Percentiles rank a stretch among this genome's conserved stretches.
Evolutionary conservation across 2,888 invertebrate genomes (phyloP).

Genomic region (Stenolophus ochropezus): DNA sequence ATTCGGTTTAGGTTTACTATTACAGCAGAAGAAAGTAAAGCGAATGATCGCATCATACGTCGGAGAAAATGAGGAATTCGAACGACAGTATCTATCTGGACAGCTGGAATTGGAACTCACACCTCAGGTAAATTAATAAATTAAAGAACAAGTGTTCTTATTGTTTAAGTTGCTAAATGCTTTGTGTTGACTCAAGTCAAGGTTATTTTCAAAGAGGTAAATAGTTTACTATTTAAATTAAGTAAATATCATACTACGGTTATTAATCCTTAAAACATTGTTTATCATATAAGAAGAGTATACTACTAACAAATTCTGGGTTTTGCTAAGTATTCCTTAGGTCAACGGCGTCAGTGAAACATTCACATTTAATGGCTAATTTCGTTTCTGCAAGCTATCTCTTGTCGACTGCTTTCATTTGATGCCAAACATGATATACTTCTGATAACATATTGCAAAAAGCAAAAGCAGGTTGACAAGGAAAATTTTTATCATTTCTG

Average conservation of each 20-base stretch:
- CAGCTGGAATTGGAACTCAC: conserved; percentile 93
- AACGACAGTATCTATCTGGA: conserved; percentile 93
- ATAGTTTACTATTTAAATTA: background rate
- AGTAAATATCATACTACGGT: background rate
- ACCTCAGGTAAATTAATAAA: conserved; percentile 82
- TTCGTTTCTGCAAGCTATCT: no score
- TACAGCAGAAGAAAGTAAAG: conserved; percentile 90
- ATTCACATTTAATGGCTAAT: no score
- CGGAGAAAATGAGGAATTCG: conserved; percentile 98
- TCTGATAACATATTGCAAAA: no score
- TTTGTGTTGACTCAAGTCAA: background rate
- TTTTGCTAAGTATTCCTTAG: no score
- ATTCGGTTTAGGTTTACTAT: conserved; percentile 94
- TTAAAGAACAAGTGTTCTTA: background rate
- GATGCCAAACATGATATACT: no score
- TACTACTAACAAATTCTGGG: no score
- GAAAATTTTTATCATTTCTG: no score
- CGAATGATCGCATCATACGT: conserved; percentile 98
- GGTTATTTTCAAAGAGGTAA: background rate
- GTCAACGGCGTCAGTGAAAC: no score
- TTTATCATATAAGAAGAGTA: background rate
- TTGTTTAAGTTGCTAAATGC: background rate
- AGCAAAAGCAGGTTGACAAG: no score
- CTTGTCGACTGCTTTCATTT: no score
- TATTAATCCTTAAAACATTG: background rate